phyloP scores from a whole-genome alignment of 2,113 vertebrate genomes.

The Chunga burmeisteri region DNA sequence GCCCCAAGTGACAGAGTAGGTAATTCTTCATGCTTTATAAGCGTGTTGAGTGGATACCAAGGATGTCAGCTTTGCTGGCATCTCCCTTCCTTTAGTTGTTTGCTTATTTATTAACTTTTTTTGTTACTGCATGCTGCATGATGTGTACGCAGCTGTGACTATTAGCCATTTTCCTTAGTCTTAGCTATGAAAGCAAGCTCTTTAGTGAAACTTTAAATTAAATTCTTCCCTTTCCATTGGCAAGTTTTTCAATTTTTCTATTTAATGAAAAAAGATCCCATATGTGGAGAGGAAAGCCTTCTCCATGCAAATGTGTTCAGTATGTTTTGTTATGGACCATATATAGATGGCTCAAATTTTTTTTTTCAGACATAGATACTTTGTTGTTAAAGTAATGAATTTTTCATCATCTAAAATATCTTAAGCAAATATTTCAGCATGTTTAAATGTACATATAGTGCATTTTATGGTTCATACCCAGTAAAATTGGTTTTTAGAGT shows the following conservation, averaged over 20 bases:
- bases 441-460: neutral
- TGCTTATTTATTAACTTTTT: neutral
- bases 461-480: neutral
- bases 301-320: neutral
- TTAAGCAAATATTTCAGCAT: neutral
- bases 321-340: neutral
- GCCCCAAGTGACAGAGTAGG: neutral
- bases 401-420: neutral
- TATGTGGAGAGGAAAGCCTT: neutral
- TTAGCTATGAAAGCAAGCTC: neutral
- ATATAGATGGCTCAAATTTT: neutral
- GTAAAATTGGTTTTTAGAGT: neutral
- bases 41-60: neutral
- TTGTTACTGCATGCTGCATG: neutral
- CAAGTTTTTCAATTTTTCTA: neutral
- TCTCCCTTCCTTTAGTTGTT: neutral
- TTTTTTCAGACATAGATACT: neutral
- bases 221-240: neutral
- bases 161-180: neutral
- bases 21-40: constrained; percentile 1
- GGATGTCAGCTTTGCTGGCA: neutral
- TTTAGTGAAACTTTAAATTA: neutral
- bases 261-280: neutral
- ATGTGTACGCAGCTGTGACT: neutral
- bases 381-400: neutral